phyloP scores from a whole-genome alignment of 2,888 invertebrate species.

The Fragum fragum region DNA sequence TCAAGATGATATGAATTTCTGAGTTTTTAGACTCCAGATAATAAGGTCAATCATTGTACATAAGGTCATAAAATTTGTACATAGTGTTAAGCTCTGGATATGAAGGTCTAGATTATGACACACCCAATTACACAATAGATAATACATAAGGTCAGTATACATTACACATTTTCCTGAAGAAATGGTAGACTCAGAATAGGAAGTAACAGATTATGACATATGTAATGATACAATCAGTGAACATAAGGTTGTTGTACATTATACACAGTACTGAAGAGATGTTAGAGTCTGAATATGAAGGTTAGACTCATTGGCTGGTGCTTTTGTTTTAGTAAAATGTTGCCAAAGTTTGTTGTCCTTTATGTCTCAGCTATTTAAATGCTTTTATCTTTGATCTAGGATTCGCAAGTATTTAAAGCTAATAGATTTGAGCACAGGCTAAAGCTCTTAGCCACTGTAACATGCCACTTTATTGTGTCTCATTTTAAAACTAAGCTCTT shows the following conservation, averaged over 20 bases:
- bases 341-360: no score
- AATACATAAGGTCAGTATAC: conserved; percentile 91
- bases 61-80: conserved; percentile 88
- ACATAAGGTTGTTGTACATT: conserved; percentile 89
- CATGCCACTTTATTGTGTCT: no score
- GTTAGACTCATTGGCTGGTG: no score
- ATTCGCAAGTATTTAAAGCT: no score
- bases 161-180: conserved; percentile 75
- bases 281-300: conserved; percentile 90
- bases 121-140: conserved; percentile 93
- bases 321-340: no score
- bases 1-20: conserved; percentile 91
- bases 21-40: conserved; percentile 92
- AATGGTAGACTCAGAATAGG: conserved; percentile 90
- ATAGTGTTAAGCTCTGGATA: conserved; percentile 89
- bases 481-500: no score
- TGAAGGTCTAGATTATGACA: conserved; percentile 95
- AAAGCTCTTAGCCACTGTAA: no score
- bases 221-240: conserved; percentile 94
- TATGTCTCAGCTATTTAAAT: no score
- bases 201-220: conserved; percentile 96
- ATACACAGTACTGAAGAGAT: conserved; percentile 32
- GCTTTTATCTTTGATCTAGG: no score
- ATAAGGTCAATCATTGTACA: conserved; percentile 95
- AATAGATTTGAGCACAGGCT: no score